These are phyloP conservation scores for Syrmaticus mikado DNA, from an alignment of 2,113 vertebrate genomes.

Conservation along the genomic window DNA sequence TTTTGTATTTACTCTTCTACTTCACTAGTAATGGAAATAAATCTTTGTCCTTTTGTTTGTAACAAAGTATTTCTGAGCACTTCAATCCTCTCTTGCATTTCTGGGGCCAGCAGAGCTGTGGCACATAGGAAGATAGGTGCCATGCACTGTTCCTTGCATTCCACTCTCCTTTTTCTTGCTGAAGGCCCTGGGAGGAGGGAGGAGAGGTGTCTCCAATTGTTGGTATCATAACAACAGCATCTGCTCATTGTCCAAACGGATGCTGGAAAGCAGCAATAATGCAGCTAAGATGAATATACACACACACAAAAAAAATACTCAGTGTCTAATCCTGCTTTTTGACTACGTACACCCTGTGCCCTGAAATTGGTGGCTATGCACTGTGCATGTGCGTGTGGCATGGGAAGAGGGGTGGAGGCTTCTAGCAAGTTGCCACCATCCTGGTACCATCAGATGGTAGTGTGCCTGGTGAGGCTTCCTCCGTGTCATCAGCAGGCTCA, in stretches of 20 bases:
- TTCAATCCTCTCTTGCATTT: background rate
- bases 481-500: background rate
- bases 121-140: rapidly evolving
- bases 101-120: background rate
- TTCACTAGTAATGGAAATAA: constrained; percentile 57
- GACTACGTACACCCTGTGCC: background rate
- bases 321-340: background rate
- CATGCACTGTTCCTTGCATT: background rate
- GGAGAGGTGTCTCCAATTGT: too few relatives aligned
- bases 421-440: background rate
- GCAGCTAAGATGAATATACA: background rate
- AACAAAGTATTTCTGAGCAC: background rate
- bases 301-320: too few relatives aligned
- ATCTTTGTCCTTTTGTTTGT: constrained; percentile 35
- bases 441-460: background rate
- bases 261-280: background rate
- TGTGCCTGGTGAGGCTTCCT: background rate
- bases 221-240: background rate
- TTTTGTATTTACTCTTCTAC: constrained; percentile 34
- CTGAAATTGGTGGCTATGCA: background rate
- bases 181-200: too few relatives aligned
- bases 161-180: too few relatives aligned
- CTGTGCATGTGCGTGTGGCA: background rate
- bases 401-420: background rate
- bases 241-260: background rate